These are phyloP conservation scores for Tachuris rubrigastra DNA, from an alignment of 2,113 vertebrate species.

Conservation along the genomic window DNA sequence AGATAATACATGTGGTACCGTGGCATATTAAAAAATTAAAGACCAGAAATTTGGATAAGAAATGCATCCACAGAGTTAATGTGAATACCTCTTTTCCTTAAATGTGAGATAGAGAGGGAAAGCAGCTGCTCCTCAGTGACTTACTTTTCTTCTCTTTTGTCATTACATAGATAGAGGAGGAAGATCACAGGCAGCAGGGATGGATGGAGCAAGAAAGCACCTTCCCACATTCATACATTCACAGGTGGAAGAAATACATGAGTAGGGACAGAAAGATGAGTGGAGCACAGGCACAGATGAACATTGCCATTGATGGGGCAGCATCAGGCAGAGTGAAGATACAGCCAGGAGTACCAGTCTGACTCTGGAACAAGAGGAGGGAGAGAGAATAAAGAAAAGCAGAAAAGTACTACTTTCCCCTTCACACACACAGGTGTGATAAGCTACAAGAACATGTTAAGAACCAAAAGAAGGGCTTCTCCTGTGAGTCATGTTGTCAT, in stretches of 20 bases:
- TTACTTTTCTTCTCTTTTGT: not conserved
- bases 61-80: not conserved
- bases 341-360: not conserved
- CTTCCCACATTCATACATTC: not conserved
- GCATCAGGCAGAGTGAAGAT: not conserved
- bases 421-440: not conserved
- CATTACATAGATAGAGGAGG: not conserved
- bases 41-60: not conserved
- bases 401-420: not conserved
- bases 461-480: not conserved
- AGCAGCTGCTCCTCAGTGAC: not conserved
- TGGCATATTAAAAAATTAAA: not conserved
- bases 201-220: not conserved
- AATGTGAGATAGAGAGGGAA: not conserved
- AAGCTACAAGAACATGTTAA: not conserved
- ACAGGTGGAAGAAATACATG: not conserved
- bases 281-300: not conserved
- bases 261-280: not conserved
- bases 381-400: not conserved
- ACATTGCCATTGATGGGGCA: not conserved
- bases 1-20: accelerated
- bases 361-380: not conserved
- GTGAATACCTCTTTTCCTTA: not conserved
- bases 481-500: not conserved
- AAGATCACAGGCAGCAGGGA: not conserved